Evolutionary conservation across 2,113 vertebrate species (phyloP).

Genomic region (Cisticola juncidis): DNA sequence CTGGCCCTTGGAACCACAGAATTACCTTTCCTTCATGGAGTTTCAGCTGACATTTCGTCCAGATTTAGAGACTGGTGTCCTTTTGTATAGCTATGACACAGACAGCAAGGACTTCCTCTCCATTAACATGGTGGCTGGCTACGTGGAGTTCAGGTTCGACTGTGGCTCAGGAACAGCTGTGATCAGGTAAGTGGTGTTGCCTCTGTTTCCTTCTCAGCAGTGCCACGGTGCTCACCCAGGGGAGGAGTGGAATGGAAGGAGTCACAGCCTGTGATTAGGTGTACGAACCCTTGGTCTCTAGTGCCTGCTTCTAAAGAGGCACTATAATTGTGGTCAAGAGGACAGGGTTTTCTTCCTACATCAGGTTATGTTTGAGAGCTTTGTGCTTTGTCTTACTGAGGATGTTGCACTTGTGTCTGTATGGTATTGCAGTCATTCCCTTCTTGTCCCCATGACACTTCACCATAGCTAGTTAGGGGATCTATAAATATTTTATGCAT

Average conservation of each 20-base stretch:
- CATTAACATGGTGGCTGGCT: slow-evolving; percentile 81
- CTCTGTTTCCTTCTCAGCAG: neutral
- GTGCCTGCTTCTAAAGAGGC: neutral
- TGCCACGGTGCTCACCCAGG: neutral
- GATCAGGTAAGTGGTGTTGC: slow-evolving; percentile 79
- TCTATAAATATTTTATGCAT: neutral
- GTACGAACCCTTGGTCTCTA: neutral
- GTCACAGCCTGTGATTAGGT: neutral
- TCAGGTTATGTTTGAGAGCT: neutral
- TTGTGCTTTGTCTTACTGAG: neutral
- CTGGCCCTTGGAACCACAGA: slow-evolving; percentile 88
- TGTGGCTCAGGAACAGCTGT: slow-evolving; percentile 90
- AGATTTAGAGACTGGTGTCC: slow-evolving; percentile 77
- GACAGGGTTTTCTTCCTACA: neutral
- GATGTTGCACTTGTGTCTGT: neutral
- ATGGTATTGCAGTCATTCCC: neutral
- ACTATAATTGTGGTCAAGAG: too few relatives aligned
- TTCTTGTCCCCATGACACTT: neutral
- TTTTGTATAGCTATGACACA: slow-evolving; percentile 91
- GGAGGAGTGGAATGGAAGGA: neutral
- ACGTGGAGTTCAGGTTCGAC: slow-evolving; percentile 93
- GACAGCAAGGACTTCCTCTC: slow-evolving; percentile 90
- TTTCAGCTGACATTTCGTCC: slow-evolving; percentile 90
- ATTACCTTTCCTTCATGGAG: slow-evolving; percentile 94
- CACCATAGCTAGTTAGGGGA: neutral